phyloP scores from a whole-genome alignment of 2,113 vertebrate species.

The Macquaria ambigua region DNA sequence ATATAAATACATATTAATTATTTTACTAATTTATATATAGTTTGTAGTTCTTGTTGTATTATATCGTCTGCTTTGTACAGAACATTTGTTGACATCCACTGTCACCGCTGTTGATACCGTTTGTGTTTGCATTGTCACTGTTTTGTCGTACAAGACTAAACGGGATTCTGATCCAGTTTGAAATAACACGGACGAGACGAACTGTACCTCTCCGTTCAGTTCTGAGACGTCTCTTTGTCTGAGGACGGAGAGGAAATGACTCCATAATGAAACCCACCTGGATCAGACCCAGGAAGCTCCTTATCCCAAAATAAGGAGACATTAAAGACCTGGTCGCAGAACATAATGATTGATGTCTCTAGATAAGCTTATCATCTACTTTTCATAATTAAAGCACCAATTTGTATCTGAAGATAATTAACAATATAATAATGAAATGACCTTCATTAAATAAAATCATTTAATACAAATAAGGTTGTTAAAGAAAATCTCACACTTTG shows the following conservation, averaged over 20 bases:
- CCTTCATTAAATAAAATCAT: not conserved
- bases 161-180: not conserved
- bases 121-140: not conserved
- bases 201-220: not conserved
- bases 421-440: not conserved
- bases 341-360: not conserved
- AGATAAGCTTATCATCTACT: not conserved
- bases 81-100: no score
- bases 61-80: not conserved
- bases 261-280: not conserved
- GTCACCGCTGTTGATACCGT: not conserved
- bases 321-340: not conserved
- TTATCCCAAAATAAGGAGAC: not conserved
- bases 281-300: not conserved
- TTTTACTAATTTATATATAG: not conserved
- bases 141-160: not conserved
- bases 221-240: conserved; percentile 9
- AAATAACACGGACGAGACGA: not conserved
- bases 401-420: not conserved
- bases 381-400: not conserved
- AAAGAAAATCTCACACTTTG: not conserved
- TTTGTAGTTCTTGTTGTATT: not conserved
- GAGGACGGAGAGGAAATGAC: not conserved
- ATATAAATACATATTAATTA: not conserved
- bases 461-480: not conserved